Percentiles rank a stretch among this genome's conserved stretches.
These are phyloP conservation scores for Glaucopsyche alexis DNA, from an alignment of 2,888 invertebrate species.

Conservation along the genomic window DNA sequence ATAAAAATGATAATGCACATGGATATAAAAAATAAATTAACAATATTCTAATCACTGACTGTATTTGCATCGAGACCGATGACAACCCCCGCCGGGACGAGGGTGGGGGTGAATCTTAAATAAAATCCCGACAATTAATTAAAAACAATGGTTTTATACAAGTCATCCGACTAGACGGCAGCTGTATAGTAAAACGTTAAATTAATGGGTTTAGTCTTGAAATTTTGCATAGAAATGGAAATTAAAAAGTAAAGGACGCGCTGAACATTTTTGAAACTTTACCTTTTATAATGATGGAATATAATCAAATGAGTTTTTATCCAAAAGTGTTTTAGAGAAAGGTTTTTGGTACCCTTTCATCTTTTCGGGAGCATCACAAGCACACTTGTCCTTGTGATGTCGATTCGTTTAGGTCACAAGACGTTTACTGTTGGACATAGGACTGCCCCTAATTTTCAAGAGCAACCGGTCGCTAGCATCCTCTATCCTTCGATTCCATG, in stretches of 20 bases:
- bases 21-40: not conserved
- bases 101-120: conserved; percentile 27
- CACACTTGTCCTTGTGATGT: too few relatives aligned
- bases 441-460: too few relatives aligned
- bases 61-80: conserved; percentile 24
- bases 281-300: not conserved
- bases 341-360: too few relatives aligned
- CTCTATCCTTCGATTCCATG: too few relatives aligned
- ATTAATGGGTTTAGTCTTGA: conserved; percentile 4
- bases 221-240: conserved; percentile 7
- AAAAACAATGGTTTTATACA: conserved; percentile 27
- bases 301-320: not conserved
- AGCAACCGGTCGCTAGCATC: too few relatives aligned
- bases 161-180: conserved; percentile 10
- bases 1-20: not conserved
- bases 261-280: not conserved
- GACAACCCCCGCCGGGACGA: conserved; percentile 12
- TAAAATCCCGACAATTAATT: conserved; percentile 27
- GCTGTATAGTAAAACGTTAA: conserved; percentile 11
- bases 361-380: too few relatives aligned
- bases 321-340: not conserved
- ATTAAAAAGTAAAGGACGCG: not conserved
- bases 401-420: too few relatives aligned
- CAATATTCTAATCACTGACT: conserved; percentile 32
- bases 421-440: too few relatives aligned